A percentile compares a stretch with the other conserved stretches of the same genome.
These are phyloP conservation scores for Tylochromis polylepis DNA, from an alignment of 2,113 vertebrate genomes.

Conservation along the genomic window DNA sequence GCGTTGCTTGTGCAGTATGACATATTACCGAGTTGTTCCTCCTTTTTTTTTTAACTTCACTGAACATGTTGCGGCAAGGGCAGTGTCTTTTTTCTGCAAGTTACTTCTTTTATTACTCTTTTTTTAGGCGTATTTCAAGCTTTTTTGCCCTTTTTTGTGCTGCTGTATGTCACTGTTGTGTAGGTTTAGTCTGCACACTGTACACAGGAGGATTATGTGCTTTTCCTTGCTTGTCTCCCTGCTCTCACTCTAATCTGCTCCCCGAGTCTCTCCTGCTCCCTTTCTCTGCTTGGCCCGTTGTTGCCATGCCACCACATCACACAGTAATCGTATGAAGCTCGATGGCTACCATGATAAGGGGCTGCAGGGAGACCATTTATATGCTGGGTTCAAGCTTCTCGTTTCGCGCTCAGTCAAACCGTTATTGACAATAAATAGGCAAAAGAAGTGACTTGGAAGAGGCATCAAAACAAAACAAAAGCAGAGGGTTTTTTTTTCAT, in stretches of 20 bases:
- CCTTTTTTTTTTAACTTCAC: neutral
- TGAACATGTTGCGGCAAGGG: neutral
- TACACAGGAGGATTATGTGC: conserved; percentile 58
- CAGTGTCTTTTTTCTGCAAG: neutral
- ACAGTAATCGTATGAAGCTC: conserved; percentile 36
- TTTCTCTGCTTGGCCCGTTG: conserved; percentile 24
- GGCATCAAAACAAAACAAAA: neutral
- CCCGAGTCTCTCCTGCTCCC: conserved; percentile 11
- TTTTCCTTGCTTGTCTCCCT: conserved; percentile 42
- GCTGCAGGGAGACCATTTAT: conserved; percentile 15
- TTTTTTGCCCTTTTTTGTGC: conserved; percentile 24
- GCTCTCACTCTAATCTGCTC: conserved; percentile 53
- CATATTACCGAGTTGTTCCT: neutral
- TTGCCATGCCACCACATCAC: conserved; percentile 61
- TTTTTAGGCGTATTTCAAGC: neutral
- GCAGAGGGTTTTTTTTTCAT: neutral
- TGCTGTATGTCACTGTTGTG: conserved; percentile 33
- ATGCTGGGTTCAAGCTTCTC: neutral
- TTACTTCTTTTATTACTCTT: neutral
- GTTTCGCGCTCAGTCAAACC: neutral
- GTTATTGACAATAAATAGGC: conserved; percentile 8
- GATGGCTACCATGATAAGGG: conserved; percentile 52
- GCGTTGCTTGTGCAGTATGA: neutral
- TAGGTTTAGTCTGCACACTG: conserved; percentile 40
- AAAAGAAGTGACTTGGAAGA: neutral